These are phyloP conservation scores for Anarhynchus alexandrinus DNA, from an alignment of 2,113 vertebrate genomes.

Conservation along the genomic window DNA sequence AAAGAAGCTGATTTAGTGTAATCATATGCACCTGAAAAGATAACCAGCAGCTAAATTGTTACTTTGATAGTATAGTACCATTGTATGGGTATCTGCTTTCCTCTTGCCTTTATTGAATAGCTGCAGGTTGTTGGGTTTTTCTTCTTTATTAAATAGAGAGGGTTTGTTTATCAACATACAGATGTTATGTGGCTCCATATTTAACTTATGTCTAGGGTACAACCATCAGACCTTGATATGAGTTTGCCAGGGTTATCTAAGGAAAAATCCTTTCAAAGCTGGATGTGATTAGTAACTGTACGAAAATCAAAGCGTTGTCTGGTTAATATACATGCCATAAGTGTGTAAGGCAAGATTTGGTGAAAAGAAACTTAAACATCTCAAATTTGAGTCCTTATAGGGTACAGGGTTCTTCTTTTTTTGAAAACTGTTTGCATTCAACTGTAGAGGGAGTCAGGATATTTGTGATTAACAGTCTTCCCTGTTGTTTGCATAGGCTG, in stretches of 20 bases:
- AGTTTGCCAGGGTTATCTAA: background rate
- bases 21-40: background rate
- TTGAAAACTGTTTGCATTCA: background rate
- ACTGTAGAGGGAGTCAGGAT: background rate
- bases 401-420: fast-evolving
- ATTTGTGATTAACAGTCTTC: background rate
- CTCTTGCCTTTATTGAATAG: background rate
- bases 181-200: fast-evolving
- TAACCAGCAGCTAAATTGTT: background rate
- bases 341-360: background rate
- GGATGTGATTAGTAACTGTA: background rate
- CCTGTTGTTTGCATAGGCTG: background rate
- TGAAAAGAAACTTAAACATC: background rate
- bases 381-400: background rate
- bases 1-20: background rate
- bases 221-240: background rate
- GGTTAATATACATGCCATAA: fast-evolving
- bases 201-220: background rate
- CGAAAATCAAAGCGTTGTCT: background rate
- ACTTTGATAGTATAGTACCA: background rate
- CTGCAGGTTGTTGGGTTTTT: background rate
- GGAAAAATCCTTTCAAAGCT: background rate
- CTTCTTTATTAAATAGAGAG: background rate
- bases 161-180: background rate
- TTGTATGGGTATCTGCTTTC: fast-evolving